Evolutionary conservation across 2,797 vertebrate genomes (phyloP), one percentile per base, ranked within the genome.

Genomic region (Eospalax fontanierii): DNA sequence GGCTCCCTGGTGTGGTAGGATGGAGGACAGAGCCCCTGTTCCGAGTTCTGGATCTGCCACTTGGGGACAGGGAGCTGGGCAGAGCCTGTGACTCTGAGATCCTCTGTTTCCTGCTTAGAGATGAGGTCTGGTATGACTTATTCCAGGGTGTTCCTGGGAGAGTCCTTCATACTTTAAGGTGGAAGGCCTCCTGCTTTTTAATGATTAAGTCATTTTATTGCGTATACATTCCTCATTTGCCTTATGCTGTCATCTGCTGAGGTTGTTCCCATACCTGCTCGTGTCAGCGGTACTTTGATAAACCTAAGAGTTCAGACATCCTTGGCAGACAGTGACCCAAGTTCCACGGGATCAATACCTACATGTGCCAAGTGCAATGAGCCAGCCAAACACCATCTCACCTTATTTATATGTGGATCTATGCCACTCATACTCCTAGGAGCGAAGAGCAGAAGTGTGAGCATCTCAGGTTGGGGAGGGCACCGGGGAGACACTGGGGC

Each of bases 71-170:
- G 50, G 21, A 3, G 3, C 30, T 33, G 22, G 15, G 65, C 54
- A 14, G 19, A 70, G 30, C 68, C 4, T 33, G n/a, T 68, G 57
- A 19, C 28, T 95, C 73, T 2, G 2, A 14, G 9, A 0, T 35
- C 24, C 61, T 40, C n/a, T 35, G 59, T 81, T 90, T 81, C 24
- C 71, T 95, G 40, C 24, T 76, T 84, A n/a, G 61, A 87, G 90
- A 35, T n/a, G 61, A 65, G 21, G 33, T 15, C 1, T 1, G 1
- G 15, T 12, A 2, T 4, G 33, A 8, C 11, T 61, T 65, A 4
- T 57, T 85, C 68, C 54, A 38, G 28, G 65, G 75, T 22, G 5
- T 28, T 30, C 3, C 33, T 78, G 26, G 15, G 22, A 50, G 80
- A 30, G 18, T 43, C 78, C 5, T 71, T 68, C 40, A 33, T 14